These are phyloP conservation scores for Rhinoraja longicauda DNA, from an alignment of 2,797 vertebrate genomes.

Conservation along the genomic window DNA sequence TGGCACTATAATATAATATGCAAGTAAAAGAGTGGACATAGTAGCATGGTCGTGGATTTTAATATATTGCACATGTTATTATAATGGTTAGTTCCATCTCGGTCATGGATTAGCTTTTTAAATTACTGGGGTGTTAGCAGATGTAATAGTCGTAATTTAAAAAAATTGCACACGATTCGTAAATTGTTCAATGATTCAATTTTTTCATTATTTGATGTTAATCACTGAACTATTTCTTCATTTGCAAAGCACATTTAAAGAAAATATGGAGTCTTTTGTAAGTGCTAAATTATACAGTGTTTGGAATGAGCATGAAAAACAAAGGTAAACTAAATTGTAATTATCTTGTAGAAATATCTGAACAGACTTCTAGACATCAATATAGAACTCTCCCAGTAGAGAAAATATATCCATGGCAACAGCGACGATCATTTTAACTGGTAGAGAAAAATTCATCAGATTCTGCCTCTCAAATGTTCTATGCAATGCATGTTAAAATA, in stretches of 20 bases:
- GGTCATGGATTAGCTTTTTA: background rate
- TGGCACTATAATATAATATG: background rate
- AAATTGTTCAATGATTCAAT: background rate
- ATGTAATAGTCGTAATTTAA: background rate
- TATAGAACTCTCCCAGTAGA: constrained; percentile 58
- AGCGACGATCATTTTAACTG: constrained; percentile 57
- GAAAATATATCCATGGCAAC: constrained; percentile 73
- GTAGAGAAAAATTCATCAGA: constrained; percentile 57
- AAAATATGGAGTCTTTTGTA: background rate
- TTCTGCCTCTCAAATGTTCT: constrained; percentile 71
- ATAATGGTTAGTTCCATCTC: background rate
- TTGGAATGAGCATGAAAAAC: background rate
- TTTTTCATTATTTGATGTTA: background rate
- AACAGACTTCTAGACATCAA: constrained; percentile 49
- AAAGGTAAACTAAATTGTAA: constrained; percentile 23
- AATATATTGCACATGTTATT: background rate
- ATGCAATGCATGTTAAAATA: constrained; percentile 84
- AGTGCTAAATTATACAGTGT: background rate
- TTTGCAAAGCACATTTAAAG: constrained; percentile 19
- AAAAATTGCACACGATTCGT: background rate
- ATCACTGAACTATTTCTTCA: background rate
- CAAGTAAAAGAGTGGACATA: background rate
- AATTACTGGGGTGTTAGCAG: background rate
- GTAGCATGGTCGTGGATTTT: background rate
- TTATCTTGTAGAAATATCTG: constrained; percentile 17